These are phyloP conservation scores for Xiphophorus couchianus DNA, from an alignment of 2,113 vertebrate species.

Conservation along the genomic window DNA sequence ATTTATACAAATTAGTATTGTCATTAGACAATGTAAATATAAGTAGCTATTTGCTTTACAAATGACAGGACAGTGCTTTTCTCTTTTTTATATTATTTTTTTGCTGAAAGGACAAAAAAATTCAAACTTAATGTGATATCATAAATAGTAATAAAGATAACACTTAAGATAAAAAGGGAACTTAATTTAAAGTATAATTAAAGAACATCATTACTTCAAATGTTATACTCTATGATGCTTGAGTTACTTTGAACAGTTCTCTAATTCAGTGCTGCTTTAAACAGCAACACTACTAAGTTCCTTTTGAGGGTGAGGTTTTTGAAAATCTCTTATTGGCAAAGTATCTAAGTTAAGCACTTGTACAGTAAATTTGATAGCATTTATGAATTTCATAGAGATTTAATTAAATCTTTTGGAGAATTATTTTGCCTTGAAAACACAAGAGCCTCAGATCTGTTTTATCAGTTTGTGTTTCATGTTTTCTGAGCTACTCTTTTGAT, in stretches of 20 bases:
- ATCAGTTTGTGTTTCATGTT: constrained; percentile 1
- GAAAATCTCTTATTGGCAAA: constrained; percentile 27
- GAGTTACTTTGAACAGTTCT: constrained; percentile 50
- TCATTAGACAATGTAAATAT: background rate
- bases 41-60: background rate
- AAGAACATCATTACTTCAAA: constrained; percentile 22
- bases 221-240: constrained; percentile 43
- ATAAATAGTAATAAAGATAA: background rate
- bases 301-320: constrained; percentile 20
- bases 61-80: background rate
- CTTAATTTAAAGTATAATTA: constrained; percentile 18
- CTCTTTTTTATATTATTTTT: background rate
- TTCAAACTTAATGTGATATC: background rate
- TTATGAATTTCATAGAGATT: constrained; percentile 17
- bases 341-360: constrained; percentile 16
- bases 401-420: constrained; percentile 39
- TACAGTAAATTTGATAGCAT: constrained; percentile 11
- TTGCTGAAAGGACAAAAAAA: no score
- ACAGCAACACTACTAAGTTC: constrained; percentile 28
- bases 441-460: background rate
- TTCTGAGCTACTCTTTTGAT: background rate
- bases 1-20: background rate
- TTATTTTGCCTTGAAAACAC: background rate
- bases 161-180: constrained; percentile 4
- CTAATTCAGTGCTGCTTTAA: constrained; percentile 48